Base-by-base conservation (phyloP, 2,888 invertebrate species). In the Noctua janthe region DNA sequence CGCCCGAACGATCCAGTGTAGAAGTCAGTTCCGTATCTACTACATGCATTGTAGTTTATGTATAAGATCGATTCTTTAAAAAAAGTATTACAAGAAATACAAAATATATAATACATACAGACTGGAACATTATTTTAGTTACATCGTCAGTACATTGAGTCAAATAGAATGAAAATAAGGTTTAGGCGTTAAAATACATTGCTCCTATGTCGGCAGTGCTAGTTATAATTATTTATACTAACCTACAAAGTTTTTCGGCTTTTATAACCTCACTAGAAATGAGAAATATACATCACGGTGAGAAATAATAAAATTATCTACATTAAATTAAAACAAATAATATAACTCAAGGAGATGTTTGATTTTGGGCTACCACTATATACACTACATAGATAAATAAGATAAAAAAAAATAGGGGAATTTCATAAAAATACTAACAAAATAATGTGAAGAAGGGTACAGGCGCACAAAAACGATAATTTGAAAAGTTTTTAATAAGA, bases 221-320 rank as follows among this genome's bases (percentile, higher is more conserved):
- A 74, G 71, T 74, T 75, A 71, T 67, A 43, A 72, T 79, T 69
- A 80, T 54, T 73, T 78, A 51, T 64, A 80, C 23, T 81, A 81
- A 77, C 74, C 39, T 51, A 81, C 39, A 62, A 70, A 47, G 29
- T 23, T 51, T 84, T 20, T 77, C 69, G 39, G 71, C 71, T 69
- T 56, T 78, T 67, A 71, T 59, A 78, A 74, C 74, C 74, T 72
- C 80, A 73, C 81, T 79, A 83, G 67, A 74, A 72, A 86, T 78
- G 71, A 72, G 29, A 86, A 83, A 83, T 83, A 86, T 86, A 83
- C 83, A 86, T 66, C 85, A 76, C 3, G 54, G 43, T 84, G 78
- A 82, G 75, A 81, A 74, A 66, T 67, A 72, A 66, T 56, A 69
- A 72, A n/a, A 62, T 70, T 73, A 64, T 70, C 47, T 80, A 83